These are phyloP conservation scores for Coronaproctus castanopsis DNA, from an alignment of 2,888 invertebrate species.

Conservation along the genomic window DNA sequence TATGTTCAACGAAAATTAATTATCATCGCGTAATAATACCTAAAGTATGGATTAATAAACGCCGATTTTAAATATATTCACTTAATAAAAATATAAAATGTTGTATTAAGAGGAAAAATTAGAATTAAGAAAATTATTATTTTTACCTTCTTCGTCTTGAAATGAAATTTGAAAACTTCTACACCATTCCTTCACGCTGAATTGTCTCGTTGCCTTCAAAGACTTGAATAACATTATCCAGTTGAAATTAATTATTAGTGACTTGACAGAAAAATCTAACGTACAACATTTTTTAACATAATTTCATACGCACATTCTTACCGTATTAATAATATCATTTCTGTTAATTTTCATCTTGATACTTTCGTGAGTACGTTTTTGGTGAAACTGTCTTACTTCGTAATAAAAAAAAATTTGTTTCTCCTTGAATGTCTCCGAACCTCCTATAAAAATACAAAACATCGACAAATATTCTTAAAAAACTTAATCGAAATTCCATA, in stretches of 20 bases:
- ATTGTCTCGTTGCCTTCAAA: conserved; percentile 67
- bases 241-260: not conserved
- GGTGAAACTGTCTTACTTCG: conserved; percentile 63
- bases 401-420: conserved; percentile 61
- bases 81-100: no score
- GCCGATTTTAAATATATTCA: no score
- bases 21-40: no score
- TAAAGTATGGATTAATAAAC: no score
- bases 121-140: conserved; percentile 26
- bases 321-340: conserved; percentile 57
- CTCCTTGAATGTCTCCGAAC: conserved; percentile 81
- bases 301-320: conserved; percentile 25
- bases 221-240: conserved; percentile 29
- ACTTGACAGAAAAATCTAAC: not conserved
- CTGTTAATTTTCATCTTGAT: conserved; percentile 59
- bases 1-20: no score
- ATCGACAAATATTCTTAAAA: no score
- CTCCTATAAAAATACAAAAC: conserved; percentile 32
- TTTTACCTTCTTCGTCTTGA: conserved; percentile 67
- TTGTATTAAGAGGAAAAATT: no score
- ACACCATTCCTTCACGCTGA: conserved; percentile 81
- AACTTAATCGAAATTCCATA: no score
- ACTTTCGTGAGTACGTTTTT: conserved; percentile 71
- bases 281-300: not conserved
- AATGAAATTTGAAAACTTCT: conserved; percentile 82